phyloP scores from a whole-genome alignment of 2,797 vertebrate species.

The Tenualosa ilisha region DNA sequence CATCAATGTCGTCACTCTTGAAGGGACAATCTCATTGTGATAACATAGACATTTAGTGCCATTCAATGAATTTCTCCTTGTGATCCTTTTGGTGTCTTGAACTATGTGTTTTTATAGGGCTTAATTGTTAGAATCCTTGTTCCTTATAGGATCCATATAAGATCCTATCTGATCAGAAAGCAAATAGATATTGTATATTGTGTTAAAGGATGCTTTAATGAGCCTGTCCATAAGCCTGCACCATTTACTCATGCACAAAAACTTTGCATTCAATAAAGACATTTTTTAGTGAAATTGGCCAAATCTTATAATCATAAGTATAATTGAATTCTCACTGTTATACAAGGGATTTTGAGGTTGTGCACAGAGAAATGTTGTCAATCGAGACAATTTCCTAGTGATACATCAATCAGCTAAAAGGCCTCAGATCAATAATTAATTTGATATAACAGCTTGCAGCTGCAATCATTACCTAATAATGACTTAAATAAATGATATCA shows the following conservation, averaged over 20 bases:
- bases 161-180: too few species aligned
- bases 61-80: neutral
- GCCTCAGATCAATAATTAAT: slow-evolving; percentile 68
- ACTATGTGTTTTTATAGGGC: too few species aligned
- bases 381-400: slow-evolving; percentile 54
- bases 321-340: slow-evolving; percentile 35
- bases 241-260: too few species aligned
- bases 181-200: too few species aligned
- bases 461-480: slow-evolving; percentile 67
- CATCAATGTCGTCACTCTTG: neutral
- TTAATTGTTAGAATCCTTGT: too few species aligned
- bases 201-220: too few species aligned
- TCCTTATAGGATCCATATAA: too few species aligned
- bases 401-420: slow-evolving; percentile 59
- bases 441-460: slow-evolving; percentile 62
- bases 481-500: slow-evolving; percentile 57
- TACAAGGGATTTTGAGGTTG: neutral
- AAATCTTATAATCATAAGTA: too few species aligned
- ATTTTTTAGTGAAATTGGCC: too few species aligned
- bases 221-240: too few species aligned
- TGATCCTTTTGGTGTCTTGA: neutral
- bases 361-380: slow-evolving; percentile 43
- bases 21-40: neutral
- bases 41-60: neutral
- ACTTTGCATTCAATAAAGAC: too few species aligned